Evolutionary conservation across 2,113 vertebrate species (phyloP).

Genomic region (Crotalus tigris): DNA sequence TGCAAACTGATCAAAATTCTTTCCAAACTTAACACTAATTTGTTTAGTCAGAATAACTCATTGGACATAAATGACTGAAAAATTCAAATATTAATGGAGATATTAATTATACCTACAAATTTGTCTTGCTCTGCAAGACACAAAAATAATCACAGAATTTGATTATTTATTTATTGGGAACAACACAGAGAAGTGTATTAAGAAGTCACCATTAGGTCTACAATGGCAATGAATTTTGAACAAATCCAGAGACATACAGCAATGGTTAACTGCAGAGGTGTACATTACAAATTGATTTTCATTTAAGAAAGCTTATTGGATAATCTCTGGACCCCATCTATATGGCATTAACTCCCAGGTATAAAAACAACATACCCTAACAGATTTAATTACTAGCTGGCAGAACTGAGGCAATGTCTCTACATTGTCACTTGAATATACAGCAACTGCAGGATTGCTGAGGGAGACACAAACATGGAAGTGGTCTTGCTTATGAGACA

Average conservation of each 20-base stretch:
- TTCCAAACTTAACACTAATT: background rate
- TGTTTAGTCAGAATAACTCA: background rate
- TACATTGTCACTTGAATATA: background rate
- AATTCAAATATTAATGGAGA: background rate
- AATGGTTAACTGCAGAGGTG: background rate
- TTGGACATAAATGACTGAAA: background rate
- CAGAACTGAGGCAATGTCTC: background rate
- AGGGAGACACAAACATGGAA: background rate
- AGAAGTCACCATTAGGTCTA: background rate
- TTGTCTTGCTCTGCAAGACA: background rate
- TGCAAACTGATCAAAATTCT: background rate
- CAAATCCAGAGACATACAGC: background rate
- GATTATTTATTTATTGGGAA: background rate
- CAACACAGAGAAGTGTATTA: background rate
- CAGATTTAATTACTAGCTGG: background rate
- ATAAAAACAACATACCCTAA: background rate
- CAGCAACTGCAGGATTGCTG: background rate
- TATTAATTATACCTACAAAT: background rate
- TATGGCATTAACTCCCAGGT: background rate
- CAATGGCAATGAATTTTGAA: background rate
- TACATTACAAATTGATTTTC: background rate
- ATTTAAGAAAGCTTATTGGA: background rate
- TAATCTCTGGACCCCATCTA: background rate
- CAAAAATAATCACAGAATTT: background rate
- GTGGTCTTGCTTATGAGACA: background rate